Evolutionary conservation across 2,888 invertebrate genomes (phyloP).

Genomic region (Cosmopolites sordidus): DNA sequence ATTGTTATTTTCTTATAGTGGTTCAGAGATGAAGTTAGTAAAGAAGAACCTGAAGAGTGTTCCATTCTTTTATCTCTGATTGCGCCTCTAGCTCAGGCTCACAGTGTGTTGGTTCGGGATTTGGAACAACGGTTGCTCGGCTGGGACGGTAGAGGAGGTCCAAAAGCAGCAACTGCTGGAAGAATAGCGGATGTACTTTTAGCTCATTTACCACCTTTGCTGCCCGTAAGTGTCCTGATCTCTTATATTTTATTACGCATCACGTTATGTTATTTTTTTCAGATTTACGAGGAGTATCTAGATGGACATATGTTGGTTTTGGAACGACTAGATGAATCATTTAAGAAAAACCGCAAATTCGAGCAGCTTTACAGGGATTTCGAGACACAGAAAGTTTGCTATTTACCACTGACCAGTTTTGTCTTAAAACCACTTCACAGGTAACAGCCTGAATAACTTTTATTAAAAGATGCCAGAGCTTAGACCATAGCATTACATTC

Average conservation of each 20-base stretch:
- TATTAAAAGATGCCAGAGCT: too few relatives aligned
- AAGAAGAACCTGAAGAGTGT: slow-evolving; percentile 58
- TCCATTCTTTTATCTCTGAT: slow-evolving; percentile 58
- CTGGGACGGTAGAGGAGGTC: slow-evolving; percentile 64
- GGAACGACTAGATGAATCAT: slow-evolving; percentile 74
- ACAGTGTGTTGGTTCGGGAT: slow-evolving; percentile 74
- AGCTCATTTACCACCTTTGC: slow-evolving; percentile 60
- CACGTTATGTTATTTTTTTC: slow-evolving; percentile 37
- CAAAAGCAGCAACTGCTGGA: slow-evolving; percentile 50
- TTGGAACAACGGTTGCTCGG: slow-evolving; percentile 69
- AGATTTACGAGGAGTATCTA: slow-evolving; percentile 68
- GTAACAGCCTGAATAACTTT: too few relatives aligned
- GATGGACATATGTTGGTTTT: slow-evolving; percentile 72
- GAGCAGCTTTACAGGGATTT: slow-evolving; percentile 70
- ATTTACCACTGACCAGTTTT: slow-evolving; percentile 78
- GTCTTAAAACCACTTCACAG: slow-evolving; percentile 76
- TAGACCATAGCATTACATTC: too few relatives aligned
- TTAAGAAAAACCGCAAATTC: slow-evolving; percentile 64
- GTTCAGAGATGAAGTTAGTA: slow-evolving; percentile 63
- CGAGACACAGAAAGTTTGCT: slow-evolving; percentile 80
- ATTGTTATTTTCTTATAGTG: slow-evolving; percentile 52
- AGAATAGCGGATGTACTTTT: slow-evolving; percentile 73
- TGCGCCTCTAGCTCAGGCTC: slow-evolving; percentile 76
- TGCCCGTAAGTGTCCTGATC: slow-evolving; percentile 49
- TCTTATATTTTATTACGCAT: background rate